Base-by-base conservation (phyloP, 2,113 vertebrate species). In the Vanacampus margaritifer region DNA sequence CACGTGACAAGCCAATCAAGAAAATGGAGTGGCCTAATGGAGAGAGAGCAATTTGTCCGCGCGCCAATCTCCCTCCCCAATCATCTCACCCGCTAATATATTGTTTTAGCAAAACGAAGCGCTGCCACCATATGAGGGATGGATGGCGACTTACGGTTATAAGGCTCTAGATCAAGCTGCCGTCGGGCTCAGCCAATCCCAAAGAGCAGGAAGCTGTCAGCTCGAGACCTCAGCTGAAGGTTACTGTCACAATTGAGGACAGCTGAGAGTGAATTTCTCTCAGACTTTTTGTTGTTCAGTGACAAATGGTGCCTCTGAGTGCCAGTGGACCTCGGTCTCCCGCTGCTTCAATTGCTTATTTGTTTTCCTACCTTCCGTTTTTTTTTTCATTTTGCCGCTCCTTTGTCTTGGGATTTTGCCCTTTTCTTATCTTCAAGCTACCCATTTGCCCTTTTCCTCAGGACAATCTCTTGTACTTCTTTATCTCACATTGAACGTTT, bases 1-100 rank as follows among this genome's bases (percentile, higher is more conserved):
- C 53, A 12, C 67, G 72, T 91, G 89, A 88, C 88, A 82, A 86
- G 77, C 82, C 87, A 90, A 91, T 89, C 88, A 87, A 76, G 82
- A 64, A 81, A 91, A 89, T 91, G 85, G 85, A 91, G 83, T 75
- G 70, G 3, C 75, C 79, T 91, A 91, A 92, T 91, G 82, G 86
- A 86, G 84, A 89, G 37, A 41, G 79, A 83, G 80, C 87, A 80
- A 79, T 67, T 75, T 12, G 9, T 45, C 54, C 9, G 26, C 53
- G 66, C 12, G n/a, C 54, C 54, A 32, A 21, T 60, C 53, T 10
- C 48, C 48, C 48, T 11, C 72, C 74, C 84, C 72, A 80, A 73
- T 85, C 86, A 80, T 86, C 86, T 84, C 85, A 87, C 75, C 81
- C 79, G 74, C 73, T 81, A 76, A 86, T 80, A 82, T 80, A 88